Percentiles rank a stretch among this genome's conserved stretches.
These are phyloP conservation scores for Elmis aenea DNA, from an alignment of 2,888 invertebrate species.

Conservation along the genomic window DNA sequence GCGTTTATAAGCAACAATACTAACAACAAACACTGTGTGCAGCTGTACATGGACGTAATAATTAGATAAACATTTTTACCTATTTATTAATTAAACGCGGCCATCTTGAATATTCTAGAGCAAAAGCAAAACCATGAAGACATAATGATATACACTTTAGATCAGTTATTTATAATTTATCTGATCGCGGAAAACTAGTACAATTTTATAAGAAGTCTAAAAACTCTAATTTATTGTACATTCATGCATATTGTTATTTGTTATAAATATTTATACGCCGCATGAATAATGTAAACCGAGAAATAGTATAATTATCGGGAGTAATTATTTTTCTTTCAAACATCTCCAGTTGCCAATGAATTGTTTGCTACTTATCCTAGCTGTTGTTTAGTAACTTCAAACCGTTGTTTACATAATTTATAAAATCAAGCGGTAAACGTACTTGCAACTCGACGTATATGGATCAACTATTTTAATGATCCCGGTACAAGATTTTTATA, in stretches of 20 bases:
- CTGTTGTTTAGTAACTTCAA: constrained; percentile 6
- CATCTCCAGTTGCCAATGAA: constrained; percentile 11
- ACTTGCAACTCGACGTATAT: constrained; percentile 7
- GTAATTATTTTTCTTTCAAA: constrained; percentile 13
- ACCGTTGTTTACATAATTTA: constrained; percentile 7
- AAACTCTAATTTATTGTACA: constrained; percentile 12
- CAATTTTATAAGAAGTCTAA: constrained; percentile 14
- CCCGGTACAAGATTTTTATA: constrained; percentile 7
- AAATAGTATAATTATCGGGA: constrained; percentile 24
- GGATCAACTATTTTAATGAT: constrained; percentile 10
- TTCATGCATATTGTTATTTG: constrained; percentile 25
- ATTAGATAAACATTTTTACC: too few relatives aligned
- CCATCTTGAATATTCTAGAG: constrained; percentile 5
- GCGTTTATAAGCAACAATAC: too few relatives aligned
- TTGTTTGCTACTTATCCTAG: constrained; percentile 4
- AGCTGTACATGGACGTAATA: too few relatives aligned
- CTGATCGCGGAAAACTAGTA: constrained; percentile 9
- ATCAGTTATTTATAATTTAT: constrained; percentile 14
- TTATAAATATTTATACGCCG: constrained; percentile 26
- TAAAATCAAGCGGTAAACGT: constrained; percentile 1
- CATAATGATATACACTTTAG: constrained; percentile 13
- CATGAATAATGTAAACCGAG: constrained; percentile 26
- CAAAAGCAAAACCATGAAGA: constrained; percentile 9
- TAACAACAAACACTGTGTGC: too few relatives aligned
- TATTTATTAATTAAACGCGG: constrained; percentile 9